phyloP scores from a whole-genome alignment of 2,797 vertebrate genomes.

The Ctenopoma multispine region DNA sequence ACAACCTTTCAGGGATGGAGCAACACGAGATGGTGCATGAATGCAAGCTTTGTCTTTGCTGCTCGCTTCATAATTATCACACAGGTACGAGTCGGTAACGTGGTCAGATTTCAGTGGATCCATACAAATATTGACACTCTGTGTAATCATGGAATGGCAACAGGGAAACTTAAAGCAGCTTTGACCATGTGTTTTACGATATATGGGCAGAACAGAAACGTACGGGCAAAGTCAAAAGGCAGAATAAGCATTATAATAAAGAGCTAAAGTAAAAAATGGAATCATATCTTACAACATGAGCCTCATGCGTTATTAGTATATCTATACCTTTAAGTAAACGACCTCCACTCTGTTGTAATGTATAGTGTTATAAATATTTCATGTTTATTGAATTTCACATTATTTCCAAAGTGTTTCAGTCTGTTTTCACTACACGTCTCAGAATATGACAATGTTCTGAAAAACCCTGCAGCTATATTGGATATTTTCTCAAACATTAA shows the following conservation, averaged over 20 bases:
- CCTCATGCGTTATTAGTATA: neutral
- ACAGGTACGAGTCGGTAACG: neutral
- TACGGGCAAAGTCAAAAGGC: neutral
- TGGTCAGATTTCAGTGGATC: neutral
- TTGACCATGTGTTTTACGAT: too few relatives aligned
- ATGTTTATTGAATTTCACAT: neutral
- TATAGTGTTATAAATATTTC: neutral
- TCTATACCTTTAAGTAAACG: neutral
- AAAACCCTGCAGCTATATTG: neutral
- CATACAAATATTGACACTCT: too few relatives aligned
- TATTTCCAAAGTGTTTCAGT: too few relatives aligned
- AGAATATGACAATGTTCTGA: neutral
- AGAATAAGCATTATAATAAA: too few relatives aligned
- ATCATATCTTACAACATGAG: neutral
- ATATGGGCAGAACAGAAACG: neutral
- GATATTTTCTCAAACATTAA: constrained; percentile 1
- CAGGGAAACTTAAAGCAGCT: neutral
- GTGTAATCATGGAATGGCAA: neutral
- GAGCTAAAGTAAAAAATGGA: neutral
- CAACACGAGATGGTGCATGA: neutral
- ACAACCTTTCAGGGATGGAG: constrained; percentile 10
- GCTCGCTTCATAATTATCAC: neutral
- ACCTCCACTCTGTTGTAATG: neutral
- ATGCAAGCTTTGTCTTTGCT: neutral
- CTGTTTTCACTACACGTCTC: neutral